Evolutionary conservation across 1,140 invertebrate genomes (phyloP), one percentile per base, ranked within the genome.

Genomic region (Megalonaias nervosa): DNA sequence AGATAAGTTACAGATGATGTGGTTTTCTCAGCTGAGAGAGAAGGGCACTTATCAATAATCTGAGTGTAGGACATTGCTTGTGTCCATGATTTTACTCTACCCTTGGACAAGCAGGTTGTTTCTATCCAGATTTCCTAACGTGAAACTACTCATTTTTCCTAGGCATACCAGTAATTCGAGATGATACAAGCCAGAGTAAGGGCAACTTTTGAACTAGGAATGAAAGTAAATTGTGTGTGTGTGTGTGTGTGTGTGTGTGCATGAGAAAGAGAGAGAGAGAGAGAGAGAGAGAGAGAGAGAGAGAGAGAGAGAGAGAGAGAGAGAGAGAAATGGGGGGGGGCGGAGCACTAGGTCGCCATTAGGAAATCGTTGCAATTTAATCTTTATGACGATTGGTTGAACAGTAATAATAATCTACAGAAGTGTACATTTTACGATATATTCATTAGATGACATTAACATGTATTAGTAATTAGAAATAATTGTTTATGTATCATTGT

Each of bases 1-100:
- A 31, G 26, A 31, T 31, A 31, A 31, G 38, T 48, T 48, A 48
- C 6, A 48, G 11, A 48, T 11, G 38, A 4, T 48, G 0, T 48
- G 38, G 38, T 48, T 4, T 48, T 48, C 38, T 48, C 38, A 48
- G 6, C 11, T 48, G 38, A 48, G 38, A 38, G 38, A 48, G 38
- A 48, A 48, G 38, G 79, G 38, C 38, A 65, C 5, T 93, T 38
- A 89, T 91, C 0, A 76, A 89, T 61, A 85, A 82, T 67, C 92
- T 95, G 65, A 93, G 93, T 62, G 91, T 11, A 48, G 6, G 38
- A 93, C 58, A 92, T 94, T 82, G 91, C 93, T 55, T 96, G 95
- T 89, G 93, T 94, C 82, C 92, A 93, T 92, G 23, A 65, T 65
- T 21, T 31, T 65, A 26, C 64, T 21, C n/a, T 17, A 23, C 16